Percentiles rank a stretch among this genome's conserved stretches.
Conservation (phyloP, 2,113 vertebrate species). For the Chiloscyllium plagiosum region DNA sequence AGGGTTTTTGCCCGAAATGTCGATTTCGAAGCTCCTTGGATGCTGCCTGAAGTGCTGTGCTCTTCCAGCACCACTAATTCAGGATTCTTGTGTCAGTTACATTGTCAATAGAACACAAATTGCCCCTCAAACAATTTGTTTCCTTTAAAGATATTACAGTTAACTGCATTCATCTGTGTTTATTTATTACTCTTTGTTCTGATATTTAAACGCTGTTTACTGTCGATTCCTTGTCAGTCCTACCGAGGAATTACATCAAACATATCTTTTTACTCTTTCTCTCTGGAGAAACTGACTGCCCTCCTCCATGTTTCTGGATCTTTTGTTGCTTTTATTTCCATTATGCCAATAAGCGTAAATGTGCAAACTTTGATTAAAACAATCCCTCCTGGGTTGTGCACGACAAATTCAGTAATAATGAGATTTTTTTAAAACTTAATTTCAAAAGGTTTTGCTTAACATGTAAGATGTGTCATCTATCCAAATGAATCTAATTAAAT, state of each 20-base stretch:
- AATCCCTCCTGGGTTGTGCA: background rate
- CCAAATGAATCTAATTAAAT: background rate
- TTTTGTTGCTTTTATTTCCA: background rate
- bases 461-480: background rate
- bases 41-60: no score
- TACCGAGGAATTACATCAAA: background rate
- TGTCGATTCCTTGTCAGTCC: background rate
- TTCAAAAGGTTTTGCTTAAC: background rate
- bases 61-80: no score
- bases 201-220: background rate
- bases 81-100: no score
- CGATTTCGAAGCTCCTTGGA: no score
- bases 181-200: background rate
- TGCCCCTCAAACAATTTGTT: background rate
- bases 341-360: background rate
- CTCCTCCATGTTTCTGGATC: background rate
- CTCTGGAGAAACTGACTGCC: background rate
- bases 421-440: background rate
- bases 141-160: background rate
- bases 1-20: no score
- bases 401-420: background rate
- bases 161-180: background rate
- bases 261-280: background rate
- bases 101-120: no score
- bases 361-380: background rate